Evolutionary conservation across 2,888 invertebrate species (phyloP).

Genomic region (Hypena proboscidalis): DNA sequence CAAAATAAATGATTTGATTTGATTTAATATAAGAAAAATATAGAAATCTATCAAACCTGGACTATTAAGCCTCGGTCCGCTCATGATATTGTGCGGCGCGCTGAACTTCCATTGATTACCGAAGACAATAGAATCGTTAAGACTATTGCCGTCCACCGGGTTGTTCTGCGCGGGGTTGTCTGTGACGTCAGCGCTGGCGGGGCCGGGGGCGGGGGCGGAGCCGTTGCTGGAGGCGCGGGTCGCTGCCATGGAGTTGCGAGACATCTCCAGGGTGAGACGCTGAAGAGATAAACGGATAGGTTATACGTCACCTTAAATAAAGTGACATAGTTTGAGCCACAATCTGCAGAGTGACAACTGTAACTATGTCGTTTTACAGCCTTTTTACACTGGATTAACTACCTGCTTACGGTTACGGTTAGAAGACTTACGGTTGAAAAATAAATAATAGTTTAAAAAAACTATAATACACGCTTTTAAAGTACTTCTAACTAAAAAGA

Average conservation of each 20-base stretch:
- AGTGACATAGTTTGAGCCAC: neutral
- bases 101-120: constrained; percentile 68
- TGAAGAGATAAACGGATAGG: constrained; percentile 49
- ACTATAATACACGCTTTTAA: no score
- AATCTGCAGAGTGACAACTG: no score
- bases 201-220: no score
- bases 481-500: no score
- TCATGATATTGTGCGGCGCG: constrained; percentile 54
- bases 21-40: no score
- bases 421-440: no score
- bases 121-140: constrained; percentile 59
- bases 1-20: no score
- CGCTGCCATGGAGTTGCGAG: constrained; percentile 87
- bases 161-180: constrained; percentile 73
- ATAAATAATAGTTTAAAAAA: no score
- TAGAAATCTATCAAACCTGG: constrained; percentile 54
- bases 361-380: no score
- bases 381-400: no score
- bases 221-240: constrained; percentile 60
- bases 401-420: no score
- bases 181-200: constrained; percentile 39
- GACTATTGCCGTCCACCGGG: constrained; percentile 68
- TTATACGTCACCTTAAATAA: neutral
- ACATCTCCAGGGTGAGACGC: constrained; percentile 89
- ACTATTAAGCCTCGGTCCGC: constrained; percentile 56